phyloP scores from a whole-genome alignment of 2,113 vertebrate species.

The Aptenodytes patagonicus region DNA sequence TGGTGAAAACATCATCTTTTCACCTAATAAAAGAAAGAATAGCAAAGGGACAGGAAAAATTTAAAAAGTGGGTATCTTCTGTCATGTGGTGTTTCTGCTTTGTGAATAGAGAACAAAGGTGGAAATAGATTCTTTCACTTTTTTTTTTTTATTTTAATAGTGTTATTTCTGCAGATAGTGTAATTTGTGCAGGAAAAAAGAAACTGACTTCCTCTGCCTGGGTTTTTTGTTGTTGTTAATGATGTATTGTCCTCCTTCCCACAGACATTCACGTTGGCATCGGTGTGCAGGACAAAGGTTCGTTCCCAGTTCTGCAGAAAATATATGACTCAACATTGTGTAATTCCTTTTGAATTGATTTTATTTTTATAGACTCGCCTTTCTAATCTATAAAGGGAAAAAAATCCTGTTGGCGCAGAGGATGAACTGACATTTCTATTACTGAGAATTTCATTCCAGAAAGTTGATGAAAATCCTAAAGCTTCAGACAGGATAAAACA shows the following conservation, averaged over 20 bases:
- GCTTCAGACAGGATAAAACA: neutral
- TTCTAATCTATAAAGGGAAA: neutral
- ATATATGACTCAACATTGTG: neutral
- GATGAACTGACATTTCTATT: neutral
- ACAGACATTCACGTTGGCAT: neutral
- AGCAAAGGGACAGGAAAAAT: neutral
- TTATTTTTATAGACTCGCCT: neutral
- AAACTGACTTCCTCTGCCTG: neutral
- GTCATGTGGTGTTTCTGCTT: neutral
- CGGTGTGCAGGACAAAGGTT: neutral
- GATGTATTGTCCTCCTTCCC: neutral
- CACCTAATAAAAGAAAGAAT: neutral
- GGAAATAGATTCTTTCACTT: neutral
- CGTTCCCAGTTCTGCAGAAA: neutral
- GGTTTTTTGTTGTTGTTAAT: neutral
- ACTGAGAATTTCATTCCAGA: neutral
- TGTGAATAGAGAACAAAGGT: neutral
- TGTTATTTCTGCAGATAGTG: neutral
- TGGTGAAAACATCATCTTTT: neutral
- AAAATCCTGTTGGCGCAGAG: neutral
- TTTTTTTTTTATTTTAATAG: neutral
- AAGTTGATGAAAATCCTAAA: neutral
- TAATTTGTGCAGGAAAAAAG: neutral
- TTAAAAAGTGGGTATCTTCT: neutral
- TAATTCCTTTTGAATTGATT: slow-evolving; percentile 31